Percentiles rank a stretch among this genome's conserved stretches.
Evolutionary conservation across 1,140 invertebrate genomes (phyloP).

Genomic region (Calliphora vicina): DNA sequence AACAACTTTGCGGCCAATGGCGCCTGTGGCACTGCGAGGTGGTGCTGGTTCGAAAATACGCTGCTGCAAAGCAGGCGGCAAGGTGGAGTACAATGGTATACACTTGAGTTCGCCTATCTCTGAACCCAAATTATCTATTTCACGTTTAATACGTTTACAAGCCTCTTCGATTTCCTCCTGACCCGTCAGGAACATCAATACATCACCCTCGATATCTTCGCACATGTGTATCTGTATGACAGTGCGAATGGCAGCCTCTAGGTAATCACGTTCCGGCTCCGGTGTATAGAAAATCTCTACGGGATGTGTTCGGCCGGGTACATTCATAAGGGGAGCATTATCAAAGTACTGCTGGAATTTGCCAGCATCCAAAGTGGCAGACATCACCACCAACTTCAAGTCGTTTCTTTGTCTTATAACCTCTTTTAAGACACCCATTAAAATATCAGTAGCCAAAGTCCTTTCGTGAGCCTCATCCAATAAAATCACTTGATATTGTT

Average conservation of each 20-base stretch:
- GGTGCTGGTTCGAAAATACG: constrained; percentile 96
- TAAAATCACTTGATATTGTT: constrained; percentile 94
- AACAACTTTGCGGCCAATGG: constrained; percentile 94
- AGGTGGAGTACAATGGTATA: constrained; percentile 97
- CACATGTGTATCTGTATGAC: constrained; percentile 99
- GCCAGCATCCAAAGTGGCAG: constrained; percentile 98
- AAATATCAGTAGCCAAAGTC: constrained; percentile 96
- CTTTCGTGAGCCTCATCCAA: constrained; percentile 99
- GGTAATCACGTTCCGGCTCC: constrained; percentile 96
- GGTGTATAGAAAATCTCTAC: constrained; percentile 99
- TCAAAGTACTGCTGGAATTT: constrained; percentile 99
- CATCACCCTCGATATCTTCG: constrained; percentile 93
- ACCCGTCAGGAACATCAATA: constrained; percentile 94
- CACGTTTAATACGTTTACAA: constrained; percentile 96
- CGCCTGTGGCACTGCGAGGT: constrained; percentile 90
- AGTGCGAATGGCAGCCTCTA: constrained; percentile 98
- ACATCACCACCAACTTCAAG: constrained; percentile 99
- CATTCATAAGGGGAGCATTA: constrained; percentile 97
- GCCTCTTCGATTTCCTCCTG: constrained; percentile 99
- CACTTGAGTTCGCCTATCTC: constrained; percentile 98
- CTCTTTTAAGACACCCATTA: constrained; percentile 99
- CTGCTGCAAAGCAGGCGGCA: constrained; percentile 97
- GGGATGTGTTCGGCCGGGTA: constrained; percentile 91
- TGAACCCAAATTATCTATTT: constrained; percentile 95
- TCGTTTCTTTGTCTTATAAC: constrained; percentile 93